Percentiles rank a stretch among this genome's conserved stretches.
Conservation (phyloP, 1,140 invertebrate species). For the Cyrtorhinus lividipennis region DNA sequence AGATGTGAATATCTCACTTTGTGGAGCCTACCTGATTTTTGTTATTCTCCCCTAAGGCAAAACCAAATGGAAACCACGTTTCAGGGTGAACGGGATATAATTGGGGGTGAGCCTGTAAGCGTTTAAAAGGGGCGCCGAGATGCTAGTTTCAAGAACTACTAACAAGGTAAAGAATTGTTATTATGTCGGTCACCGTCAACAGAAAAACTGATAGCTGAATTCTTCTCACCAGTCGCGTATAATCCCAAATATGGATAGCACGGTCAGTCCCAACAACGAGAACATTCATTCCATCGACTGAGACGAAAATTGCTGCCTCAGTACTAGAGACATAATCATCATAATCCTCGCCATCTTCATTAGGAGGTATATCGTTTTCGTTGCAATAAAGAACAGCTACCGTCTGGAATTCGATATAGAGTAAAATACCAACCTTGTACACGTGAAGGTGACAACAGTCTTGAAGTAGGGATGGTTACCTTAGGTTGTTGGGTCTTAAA, state of each 20-base stretch:
- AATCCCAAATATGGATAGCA: not conserved
- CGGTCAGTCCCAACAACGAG: not conserved
- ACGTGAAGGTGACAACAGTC: not conserved
- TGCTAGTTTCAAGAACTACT: not conserved
- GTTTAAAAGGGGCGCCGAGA: not conserved
- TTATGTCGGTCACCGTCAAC: not conserved
- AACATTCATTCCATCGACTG: not conserved
- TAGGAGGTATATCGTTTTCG: not conserved
- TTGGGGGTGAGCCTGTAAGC: not conserved
- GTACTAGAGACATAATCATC: not conserved
- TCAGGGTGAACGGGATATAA: not conserved
- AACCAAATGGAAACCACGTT: not conserved
- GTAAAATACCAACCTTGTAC: too few species aligned
- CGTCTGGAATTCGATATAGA: not conserved
- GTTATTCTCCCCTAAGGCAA: too few species aligned
- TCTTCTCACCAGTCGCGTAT: not conserved
- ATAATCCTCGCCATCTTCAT: not conserved
- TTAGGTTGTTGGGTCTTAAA: slow-evolving; percentile 10
- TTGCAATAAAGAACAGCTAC: not conserved
- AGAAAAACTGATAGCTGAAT: not conserved
- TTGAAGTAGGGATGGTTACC: not conserved
- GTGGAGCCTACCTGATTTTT: too few species aligned
- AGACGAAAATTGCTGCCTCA: not conserved
- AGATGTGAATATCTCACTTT: too few species aligned
- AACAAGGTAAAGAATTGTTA: not conserved